Conservation (phyloP, 2,113 vertebrate genomes). For the Mus pahari region DNA sequence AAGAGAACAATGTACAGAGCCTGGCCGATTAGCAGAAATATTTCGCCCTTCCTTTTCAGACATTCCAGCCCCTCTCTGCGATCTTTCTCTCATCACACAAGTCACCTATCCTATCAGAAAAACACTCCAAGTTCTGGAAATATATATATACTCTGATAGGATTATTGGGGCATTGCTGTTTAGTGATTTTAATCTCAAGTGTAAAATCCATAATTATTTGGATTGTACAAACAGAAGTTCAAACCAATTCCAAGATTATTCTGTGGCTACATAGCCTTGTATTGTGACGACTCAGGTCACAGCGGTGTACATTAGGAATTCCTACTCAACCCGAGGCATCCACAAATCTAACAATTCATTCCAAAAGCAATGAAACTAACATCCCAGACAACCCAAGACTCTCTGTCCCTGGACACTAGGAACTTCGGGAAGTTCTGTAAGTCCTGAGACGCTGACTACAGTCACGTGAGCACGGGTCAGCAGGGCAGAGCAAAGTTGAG, state of each 20-base stretch:
- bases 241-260: not conserved
- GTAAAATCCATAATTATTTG: not conserved
- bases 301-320: not conserved
- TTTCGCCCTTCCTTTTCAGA: not conserved
- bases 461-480: not conserved
- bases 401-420: not conserved
- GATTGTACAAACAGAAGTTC: not conserved
- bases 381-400: not conserved
- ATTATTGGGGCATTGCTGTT: not conserved
- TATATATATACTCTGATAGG: not conserved
- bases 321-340: not conserved
- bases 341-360: not conserved
- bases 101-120: not conserved
- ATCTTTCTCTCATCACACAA: no score
- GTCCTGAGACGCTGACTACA: not conserved
- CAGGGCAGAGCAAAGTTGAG: not conserved
- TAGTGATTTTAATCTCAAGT: not conserved
- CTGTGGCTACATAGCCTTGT: no score
- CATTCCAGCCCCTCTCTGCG: no score
- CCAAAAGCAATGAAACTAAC: not conserved
- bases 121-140: not conserved
- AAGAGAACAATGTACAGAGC: not conserved
- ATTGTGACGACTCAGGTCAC: not conserved
- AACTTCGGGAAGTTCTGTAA: not conserved
- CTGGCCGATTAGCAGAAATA: no score